Evolutionary conservation across 2,797 vertebrate genomes (phyloP), one percentile per base, ranked within the genome.

Genomic region (Xenops minutus): DNA sequence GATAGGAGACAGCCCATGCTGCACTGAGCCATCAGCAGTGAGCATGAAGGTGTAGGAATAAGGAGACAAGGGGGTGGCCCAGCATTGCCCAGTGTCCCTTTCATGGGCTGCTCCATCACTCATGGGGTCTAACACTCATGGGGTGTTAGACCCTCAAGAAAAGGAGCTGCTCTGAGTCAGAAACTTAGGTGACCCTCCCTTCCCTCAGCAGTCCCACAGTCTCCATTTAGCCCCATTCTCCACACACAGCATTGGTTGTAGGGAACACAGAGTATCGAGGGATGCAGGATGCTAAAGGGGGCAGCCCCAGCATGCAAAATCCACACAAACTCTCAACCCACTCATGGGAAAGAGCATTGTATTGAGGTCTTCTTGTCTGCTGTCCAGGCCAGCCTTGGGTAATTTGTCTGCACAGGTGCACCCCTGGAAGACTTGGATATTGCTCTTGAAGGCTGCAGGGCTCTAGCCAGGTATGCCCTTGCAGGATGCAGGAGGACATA

Each of bases 341-440:
- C 8, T 14, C 49, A 26, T 0, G 2, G 39, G 41, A 84, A 90
- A 49, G 24, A 2, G 0, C 15, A 14, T 13, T 39, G 7, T 26
- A 43, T 4, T 58, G 48, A 58, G 34, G 54, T 39, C 3, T 56
- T 84, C 58, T 62, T 19, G 1, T 58, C 56, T 52, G 27, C 54
- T 37, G 8, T 14, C 32, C 52, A n/a, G 6, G 34, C 18, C 52
- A 75, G 16, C n/a, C 30, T 41, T 34, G 15, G 39, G 34, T 34
- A 56, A 39, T 46, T 64, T 19, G 16, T 16, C 30, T 19, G 63
- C 37, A 21, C 0, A 3, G 13, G 7, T 59, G 18, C 24, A 6
- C 46, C 22, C 43, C 7, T 7, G 41, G 51, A 55, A 78, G 13
- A 43, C 56, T 36, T 64, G 22, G 51, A 27, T 36, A 24, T 7